Conservation (phyloP, 2,888 invertebrate genomes). For the Seira sanloemensis region DNA sequence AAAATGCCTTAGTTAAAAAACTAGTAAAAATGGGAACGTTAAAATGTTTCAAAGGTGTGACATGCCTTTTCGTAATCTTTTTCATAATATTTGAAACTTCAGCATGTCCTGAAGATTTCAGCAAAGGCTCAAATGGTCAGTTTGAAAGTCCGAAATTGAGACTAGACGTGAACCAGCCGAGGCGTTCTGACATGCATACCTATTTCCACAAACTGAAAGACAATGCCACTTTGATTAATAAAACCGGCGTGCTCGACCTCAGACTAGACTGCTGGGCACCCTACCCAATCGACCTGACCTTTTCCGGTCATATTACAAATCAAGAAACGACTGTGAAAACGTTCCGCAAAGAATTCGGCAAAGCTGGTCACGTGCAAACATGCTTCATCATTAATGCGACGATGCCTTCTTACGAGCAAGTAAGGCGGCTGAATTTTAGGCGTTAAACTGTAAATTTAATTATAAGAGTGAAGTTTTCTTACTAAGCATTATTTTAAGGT, state of each 20-base stretch:
- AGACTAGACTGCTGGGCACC: conserved; percentile 65
- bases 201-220: conserved; percentile 15
- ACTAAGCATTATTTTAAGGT: no score
- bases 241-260: conserved; percentile 40
- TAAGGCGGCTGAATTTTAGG: no score
- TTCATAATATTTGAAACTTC: neutral
- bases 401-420: conserved; percentile 62
- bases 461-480: no score
- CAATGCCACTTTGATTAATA: conserved; percentile 45
- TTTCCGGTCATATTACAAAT: conserved; percentile 57
- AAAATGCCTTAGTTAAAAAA: no score
- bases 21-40: no score
- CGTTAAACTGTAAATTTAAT: no score
- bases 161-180: neutral
- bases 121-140: neutral
- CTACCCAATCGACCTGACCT: conserved; percentile 62
- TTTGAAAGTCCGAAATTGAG: neutral
- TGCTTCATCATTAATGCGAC: conserved; percentile 67
- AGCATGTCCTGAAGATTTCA: neutral
- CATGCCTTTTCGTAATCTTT: no score
- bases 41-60: no score
- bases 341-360: conserved; percentile 35
- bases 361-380: neutral
- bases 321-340: conserved; percentile 46
- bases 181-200: neutral